Evolutionary conservation across 2,888 invertebrate genomes (phyloP).

Genomic region (Trichopria drosophilae): DNA sequence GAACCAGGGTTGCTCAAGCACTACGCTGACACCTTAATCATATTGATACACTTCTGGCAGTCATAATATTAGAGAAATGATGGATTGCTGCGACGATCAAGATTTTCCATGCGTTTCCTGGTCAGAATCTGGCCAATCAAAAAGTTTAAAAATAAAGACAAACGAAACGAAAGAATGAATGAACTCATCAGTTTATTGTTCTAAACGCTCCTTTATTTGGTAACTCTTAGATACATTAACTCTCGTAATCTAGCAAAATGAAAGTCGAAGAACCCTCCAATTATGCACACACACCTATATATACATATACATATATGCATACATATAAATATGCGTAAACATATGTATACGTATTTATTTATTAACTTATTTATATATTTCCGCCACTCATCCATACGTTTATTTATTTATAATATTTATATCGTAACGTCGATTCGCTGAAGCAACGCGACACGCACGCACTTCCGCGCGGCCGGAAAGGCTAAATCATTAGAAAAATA

Average conservation of each 20-base stretch:
- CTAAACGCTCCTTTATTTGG: constrained; percentile 56
- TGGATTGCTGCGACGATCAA: no score
- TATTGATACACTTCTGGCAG: no score
- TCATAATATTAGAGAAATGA: no score
- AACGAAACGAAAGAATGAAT: constrained; percentile 11
- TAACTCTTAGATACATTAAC: constrained; percentile 54
- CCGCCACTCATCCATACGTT: constrained; percentile 21
- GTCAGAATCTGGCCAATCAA: no score
- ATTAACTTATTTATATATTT: constrained; percentile 20
- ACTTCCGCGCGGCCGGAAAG: constrained; percentile 29
- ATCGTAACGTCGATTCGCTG: constrained; percentile 36
- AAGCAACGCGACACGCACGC: constrained; percentile 26
- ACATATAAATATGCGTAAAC: constrained; percentile 6
- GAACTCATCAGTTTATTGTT: constrained; percentile 34
- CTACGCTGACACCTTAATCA: no score
- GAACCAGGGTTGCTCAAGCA: no score
- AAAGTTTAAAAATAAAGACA: no score
- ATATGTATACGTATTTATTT: constrained; percentile 29
- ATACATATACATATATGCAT: constrained; percentile 29
- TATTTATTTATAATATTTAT: constrained; percentile 38
- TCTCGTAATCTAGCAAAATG: constrained; percentile 40
- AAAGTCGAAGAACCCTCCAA: constrained; percentile 34
- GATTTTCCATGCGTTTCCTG: no score
- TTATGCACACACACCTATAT: constrained; percentile 37
- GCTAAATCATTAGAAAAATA: constrained; percentile 57